These are phyloP conservation scores for Microcaecilia unicolor DNA, from an alignment of 2,797 vertebrate genomes.

Conservation along the genomic window DNA sequence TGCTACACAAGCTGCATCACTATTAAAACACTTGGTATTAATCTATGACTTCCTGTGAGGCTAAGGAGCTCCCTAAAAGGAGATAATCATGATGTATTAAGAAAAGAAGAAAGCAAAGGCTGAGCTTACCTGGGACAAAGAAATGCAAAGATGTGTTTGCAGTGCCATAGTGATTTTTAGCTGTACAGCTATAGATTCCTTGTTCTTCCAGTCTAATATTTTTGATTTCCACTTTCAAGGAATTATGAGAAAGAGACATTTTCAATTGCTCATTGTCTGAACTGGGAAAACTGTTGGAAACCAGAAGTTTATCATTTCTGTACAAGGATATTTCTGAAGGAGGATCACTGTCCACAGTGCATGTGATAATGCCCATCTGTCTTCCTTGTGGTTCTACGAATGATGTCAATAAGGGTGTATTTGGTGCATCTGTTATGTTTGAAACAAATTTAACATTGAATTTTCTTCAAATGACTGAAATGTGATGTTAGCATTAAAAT, in stretches of 20 bases:
- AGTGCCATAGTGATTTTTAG: conserved; percentile 34
- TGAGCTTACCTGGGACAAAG: conserved; percentile 23
- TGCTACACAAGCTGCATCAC: too few species aligned
- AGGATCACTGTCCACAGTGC: conserved; percentile 41
- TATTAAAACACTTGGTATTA: too few species aligned
- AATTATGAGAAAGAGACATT: conserved; percentile 22
- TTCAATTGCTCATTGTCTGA: neutral
- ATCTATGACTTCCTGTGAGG: too few species aligned
- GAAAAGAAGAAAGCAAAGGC: too few species aligned
- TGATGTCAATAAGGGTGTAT: conserved; percentile 18
- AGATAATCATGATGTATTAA: too few species aligned
- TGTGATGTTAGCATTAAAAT: too few species aligned
- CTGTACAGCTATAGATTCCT: conserved; percentile 37
- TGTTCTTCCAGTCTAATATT: neutral
- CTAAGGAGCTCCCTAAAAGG: too few species aligned
- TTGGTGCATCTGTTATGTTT: conserved; percentile 36
- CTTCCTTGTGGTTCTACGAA: conserved; percentile 26
- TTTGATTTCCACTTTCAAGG: conserved; percentile 30
- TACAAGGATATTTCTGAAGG: conserved; percentile 27
- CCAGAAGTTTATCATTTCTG: conserved; percentile 1
- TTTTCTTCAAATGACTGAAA: too few species aligned
- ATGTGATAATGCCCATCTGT: conserved; percentile 21
- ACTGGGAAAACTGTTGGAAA: neutral
- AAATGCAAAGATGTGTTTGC: conserved; percentile 3
- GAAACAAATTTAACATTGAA: too few species aligned